Percentiles rank a stretch among this genome's conserved stretches.
Conservation (phyloP, 2,113 vertebrate species). For the Prietella phreatophila region DNA sequence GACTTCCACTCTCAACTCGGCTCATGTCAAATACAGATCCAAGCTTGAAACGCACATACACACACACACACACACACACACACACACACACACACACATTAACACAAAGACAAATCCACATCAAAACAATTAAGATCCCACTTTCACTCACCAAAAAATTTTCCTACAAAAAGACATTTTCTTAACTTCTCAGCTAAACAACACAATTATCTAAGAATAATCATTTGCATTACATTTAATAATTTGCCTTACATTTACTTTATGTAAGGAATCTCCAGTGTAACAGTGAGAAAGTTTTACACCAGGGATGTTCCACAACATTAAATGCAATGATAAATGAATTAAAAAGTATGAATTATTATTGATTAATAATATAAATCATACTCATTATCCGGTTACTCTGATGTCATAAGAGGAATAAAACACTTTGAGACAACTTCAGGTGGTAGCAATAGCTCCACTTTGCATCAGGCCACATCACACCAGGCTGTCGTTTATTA, state of each 20-base stretch:
- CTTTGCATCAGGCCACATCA: neutral
- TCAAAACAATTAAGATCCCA: neutral
- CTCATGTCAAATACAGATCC: neutral
- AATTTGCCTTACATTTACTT: neutral
- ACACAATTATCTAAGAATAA: neutral
- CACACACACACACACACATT: neutral
- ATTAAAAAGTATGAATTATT: neutral
- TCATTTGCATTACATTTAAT: neutral
- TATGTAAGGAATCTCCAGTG: neutral
- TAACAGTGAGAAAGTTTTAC: neutral
- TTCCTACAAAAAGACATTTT: neutral
- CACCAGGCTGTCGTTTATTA: neutral
- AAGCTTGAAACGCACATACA: neutral
- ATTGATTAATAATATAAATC: neutral
- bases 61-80: constrained; percentile 21
- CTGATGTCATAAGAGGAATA: neutral
- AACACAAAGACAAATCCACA: neutral
- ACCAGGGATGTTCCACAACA: neutral
- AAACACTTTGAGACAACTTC: neutral
- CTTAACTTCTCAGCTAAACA: neutral
- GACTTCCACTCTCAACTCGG: neutral
- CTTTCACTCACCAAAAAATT: neutral
- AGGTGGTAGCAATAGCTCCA: neutral
- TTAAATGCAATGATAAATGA: neutral
- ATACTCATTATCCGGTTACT: neutral